Base-by-base conservation (phyloP, 2,113 vertebrate genomes). In the Rhinichthys klamathensis region DNA sequence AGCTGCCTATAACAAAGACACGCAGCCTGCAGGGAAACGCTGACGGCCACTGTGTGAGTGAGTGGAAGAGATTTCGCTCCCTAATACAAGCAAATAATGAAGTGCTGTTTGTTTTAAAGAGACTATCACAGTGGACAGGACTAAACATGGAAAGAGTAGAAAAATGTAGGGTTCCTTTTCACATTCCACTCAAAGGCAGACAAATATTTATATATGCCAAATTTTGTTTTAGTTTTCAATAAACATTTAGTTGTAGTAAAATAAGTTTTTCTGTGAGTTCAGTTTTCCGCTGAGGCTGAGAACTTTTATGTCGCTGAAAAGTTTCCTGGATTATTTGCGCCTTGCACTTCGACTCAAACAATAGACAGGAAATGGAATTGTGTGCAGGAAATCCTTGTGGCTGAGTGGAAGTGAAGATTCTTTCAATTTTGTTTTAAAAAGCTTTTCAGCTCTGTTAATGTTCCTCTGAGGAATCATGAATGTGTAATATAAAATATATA, bases 361-460 rank as follows among this genome's bases (percentile, higher is more conserved):
- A 81, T 89, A 80, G 73, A 38, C 69, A 49, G 83, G 85, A 88
- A 87, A 44, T 67, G 82, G 41, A 83, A 38, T 79, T 35, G 23
- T 83, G 70, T 65, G 41, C 84, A 85, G 83, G 79, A 90, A 87
- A 79, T 58, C 54, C 30, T 51, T 73, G 79, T 78, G 67, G 84
- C 72, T 30, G 25, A n/a, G 58, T 69, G 30, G 87, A 81, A 80
- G 86, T 79, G 60, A 75, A n/a, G 60, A 86, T 90, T 87, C 82
- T 85, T 86, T 77, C 18, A 84, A 80, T 82, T 63, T 21, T 35
- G 75, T 25, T 61, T 11, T 61, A 61, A 61, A 61, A 60, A 9
- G 23, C 23, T 60, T n/a, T 23, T 60, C 7, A n/a, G 23, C 10
- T 44, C 38, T n/a, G 10, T 44, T 54, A 6, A 23, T n/a, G 23